Percentiles rank a stretch among this genome's conserved stretches.
phyloP scores from a whole-genome alignment of 2,797 vertebrate genomes.

The Aviceda leuphotes region DNA sequence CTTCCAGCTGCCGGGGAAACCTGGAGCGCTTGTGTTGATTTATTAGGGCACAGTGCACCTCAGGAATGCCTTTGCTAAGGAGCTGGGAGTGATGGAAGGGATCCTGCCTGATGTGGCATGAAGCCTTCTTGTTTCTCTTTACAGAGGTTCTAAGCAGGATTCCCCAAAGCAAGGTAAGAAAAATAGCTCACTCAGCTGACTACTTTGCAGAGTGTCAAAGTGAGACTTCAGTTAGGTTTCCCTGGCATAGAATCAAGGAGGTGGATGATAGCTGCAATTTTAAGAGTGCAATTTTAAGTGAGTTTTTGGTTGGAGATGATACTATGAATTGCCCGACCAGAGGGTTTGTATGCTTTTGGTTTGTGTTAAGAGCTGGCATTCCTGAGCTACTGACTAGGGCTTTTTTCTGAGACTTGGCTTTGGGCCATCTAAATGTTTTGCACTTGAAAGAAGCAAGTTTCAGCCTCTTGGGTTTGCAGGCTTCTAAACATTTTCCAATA shows the following conservation, averaged over 20 bases:
- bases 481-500: not conserved
- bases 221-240: not conserved
- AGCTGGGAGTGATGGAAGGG: constrained; percentile 1
- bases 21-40: not conserved
- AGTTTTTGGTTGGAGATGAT: not conserved
- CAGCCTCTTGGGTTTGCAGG: not conserved
- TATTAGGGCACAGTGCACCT: constrained; percentile 9
- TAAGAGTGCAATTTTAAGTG: not conserved
- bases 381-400: constrained; percentile 21
- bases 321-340: not conserved
- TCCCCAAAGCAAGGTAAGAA: constrained; percentile 12
- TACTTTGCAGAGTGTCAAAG: not conserved
- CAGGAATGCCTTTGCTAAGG: constrained; percentile 10
- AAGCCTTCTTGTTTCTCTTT: not conserved
- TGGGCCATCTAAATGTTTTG: constrained; percentile 21
- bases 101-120: not conserved
- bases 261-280: not conserved
- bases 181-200: not conserved
- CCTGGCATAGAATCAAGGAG: not conserved
- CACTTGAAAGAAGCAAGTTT: constrained; percentile 43
- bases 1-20: constrained; percentile 51
- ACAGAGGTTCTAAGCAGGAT: not conserved
- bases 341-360: constrained; percentile 15
- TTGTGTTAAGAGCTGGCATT: constrained; percentile 46
- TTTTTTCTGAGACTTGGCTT: constrained; percentile 33